phyloP scores from a whole-genome alignment of 2,113 vertebrate genomes.

The Donacobius atricapilla region DNA sequence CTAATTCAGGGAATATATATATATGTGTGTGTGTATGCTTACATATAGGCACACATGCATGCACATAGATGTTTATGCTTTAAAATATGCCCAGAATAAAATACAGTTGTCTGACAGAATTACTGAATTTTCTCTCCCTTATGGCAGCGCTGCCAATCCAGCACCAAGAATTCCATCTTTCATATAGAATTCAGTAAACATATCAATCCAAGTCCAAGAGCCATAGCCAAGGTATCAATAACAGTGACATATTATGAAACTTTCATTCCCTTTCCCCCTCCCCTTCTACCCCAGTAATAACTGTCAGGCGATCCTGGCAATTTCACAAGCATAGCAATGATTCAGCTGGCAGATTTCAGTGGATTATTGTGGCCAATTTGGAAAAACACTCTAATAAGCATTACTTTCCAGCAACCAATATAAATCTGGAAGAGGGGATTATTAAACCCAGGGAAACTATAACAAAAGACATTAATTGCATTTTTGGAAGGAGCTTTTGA shows the following conservation, averaged over 20 bases:
- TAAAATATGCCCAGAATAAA: not conserved
- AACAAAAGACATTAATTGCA: constrained; percentile 66
- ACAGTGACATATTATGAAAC: constrained; percentile 67
- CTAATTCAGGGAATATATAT: not conserved
- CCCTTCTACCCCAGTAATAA: constrained; percentile 45
- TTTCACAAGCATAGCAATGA: constrained; percentile 65
- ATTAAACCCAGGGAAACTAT: constrained; percentile 66
- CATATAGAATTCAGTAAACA: not conserved
- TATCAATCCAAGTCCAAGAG: constrained; percentile 34
- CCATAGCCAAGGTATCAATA: constrained; percentile 53
- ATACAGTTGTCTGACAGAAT: not conserved
- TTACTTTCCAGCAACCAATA: constrained; percentile 69
- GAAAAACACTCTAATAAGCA: constrained; percentile 62
- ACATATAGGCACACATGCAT: not conserved
- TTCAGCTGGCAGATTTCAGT: constrained; percentile 67
- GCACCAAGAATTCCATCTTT: not conserved
- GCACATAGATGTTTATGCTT: not conserved
- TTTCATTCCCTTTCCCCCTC: constrained; percentile 50
- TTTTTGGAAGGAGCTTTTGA: constrained; percentile 62
- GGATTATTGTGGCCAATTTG: constrained; percentile 69
- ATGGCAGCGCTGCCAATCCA: not conserved
- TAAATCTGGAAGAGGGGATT: constrained; percentile 64
- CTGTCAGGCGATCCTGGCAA: constrained; percentile 66
- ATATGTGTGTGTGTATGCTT: not conserved
- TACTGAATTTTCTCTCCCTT: not conserved